Evolutionary conservation across 1,140 invertebrate species (phyloP).

Genomic region (Drosophila murphyi): DNA sequence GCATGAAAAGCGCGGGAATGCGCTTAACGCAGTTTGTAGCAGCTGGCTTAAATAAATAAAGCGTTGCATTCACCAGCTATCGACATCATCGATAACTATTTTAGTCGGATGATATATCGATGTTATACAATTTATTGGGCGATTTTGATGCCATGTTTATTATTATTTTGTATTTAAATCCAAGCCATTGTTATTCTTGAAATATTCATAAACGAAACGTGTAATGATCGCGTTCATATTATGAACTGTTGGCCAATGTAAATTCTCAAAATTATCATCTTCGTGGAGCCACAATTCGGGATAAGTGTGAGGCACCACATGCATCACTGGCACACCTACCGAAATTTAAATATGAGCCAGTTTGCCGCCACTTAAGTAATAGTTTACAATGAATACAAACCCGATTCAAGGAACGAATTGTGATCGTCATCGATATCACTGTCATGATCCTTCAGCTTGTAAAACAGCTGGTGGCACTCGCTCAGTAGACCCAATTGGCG

Average conservation of each 20-base stretch:
- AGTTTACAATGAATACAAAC: slow-evolving; percentile 7
- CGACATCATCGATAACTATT: neutral
- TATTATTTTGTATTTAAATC: neutral
- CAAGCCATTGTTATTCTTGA: neutral
- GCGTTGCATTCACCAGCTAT: slow-evolving; percentile 20
- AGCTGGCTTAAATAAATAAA: slow-evolving; percentile 9
- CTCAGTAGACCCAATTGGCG: slow-evolving; percentile 2
- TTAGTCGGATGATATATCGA: slow-evolving; percentile 1
- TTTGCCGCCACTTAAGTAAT: neutral
- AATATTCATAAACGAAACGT: slow-evolving; percentile 21
- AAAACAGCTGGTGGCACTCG: slow-evolving; percentile 6
- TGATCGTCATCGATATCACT: slow-evolving; percentile 22
- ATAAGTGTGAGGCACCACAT: slow-evolving; percentile 32
- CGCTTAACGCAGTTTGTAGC: slow-evolving; percentile 16
- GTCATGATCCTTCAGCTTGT: slow-evolving; percentile 26
- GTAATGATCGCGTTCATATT: slow-evolving; percentile 35
- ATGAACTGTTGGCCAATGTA: slow-evolving; percentile 32
- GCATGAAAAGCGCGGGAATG: slow-evolving; percentile 47
- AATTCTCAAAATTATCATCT: slow-evolving; percentile 24
- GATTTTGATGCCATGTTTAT: neutral
- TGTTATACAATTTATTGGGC: neutral
- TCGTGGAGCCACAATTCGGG: slow-evolving; percentile 26
- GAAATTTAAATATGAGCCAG: neutral
- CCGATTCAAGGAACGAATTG: slow-evolving; percentile 10
- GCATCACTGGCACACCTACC: slow-evolving; percentile 24